phyloP scores from a whole-genome alignment of 2,888 invertebrate genomes.

The Drosophila mulleri region DNA sequence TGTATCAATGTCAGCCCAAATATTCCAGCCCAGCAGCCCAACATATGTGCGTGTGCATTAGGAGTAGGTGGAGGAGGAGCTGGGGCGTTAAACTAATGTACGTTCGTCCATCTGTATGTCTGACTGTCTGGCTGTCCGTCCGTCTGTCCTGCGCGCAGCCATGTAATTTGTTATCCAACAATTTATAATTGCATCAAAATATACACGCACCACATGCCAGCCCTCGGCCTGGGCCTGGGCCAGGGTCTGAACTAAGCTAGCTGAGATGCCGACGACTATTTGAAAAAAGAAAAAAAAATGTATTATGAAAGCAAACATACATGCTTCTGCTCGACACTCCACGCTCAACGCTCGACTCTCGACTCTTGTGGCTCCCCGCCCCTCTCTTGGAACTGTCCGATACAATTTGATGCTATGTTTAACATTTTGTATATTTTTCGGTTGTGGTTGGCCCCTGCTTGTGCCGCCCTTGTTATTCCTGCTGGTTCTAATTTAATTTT shows the following conservation, averaged over 20 bases:
- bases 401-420: constrained; percentile 78
- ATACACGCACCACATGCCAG: constrained; percentile 66
- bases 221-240: background rate
- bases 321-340: constrained; percentile 27
- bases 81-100: constrained; percentile 26
- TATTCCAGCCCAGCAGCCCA: constrained; percentile 40
- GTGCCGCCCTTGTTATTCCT: constrained; percentile 42
- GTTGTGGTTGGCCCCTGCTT: constrained; percentile 33
- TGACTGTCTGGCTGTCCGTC: constrained; percentile 15
- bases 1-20: constrained; percentile 70
- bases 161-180: constrained; percentile 80
- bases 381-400: constrained; percentile 61
- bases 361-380: constrained; percentile 8
- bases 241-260: constrained; percentile 10
- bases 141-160: constrained; percentile 45
- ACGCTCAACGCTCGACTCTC: constrained; percentile 1
- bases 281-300: constrained; percentile 16
- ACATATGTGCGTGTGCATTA: constrained; percentile 61
- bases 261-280: constrained; percentile 31
- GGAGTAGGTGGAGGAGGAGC: background rate
- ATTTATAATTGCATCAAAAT: constrained; percentile 80
- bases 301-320: constrained; percentile 67
- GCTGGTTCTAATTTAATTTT: constrained; percentile 71
- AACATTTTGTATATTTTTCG: constrained; percentile 74
- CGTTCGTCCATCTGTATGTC: constrained; percentile 9